phyloP scores from a whole-genome alignment of 2,797 vertebrate species.

The Danionella dracula region DNA sequence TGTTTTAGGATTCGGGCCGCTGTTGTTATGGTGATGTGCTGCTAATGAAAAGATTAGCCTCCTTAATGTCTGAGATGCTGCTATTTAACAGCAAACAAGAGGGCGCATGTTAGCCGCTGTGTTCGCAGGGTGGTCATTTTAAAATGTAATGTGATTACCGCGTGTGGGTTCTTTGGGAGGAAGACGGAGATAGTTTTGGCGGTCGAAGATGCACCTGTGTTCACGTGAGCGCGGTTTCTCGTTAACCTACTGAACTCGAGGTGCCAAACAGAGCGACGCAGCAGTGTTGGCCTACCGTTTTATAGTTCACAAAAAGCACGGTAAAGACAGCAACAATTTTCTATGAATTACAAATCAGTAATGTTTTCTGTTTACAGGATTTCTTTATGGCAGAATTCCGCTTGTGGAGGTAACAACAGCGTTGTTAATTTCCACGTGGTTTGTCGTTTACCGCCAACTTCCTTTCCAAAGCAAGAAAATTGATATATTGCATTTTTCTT shows the following conservation, averaged over 20 bases:
- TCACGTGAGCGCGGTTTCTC: slow-evolving; percentile 62
- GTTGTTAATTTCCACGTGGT: too few relatives aligned
- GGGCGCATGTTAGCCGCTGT: slow-evolving; percentile 2
- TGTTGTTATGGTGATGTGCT: slow-evolving; percentile 13
- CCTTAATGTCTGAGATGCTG: background rate
- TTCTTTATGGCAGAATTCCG: too few relatives aligned
- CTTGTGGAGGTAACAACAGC: too few relatives aligned
- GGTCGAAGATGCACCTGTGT: slow-evolving; percentile 67
- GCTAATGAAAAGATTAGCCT: background rate
- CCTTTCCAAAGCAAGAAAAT: too few relatives aligned
- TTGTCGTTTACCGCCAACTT: background rate
- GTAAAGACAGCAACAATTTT: background rate
- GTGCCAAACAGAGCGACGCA: slow-evolving; percentile 1
- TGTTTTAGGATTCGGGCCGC: slow-evolving; percentile 27
- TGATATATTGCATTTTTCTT: too few relatives aligned
- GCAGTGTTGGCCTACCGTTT: background rate
- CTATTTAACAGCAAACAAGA: background rate
- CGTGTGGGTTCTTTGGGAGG: slow-evolving; percentile 33
- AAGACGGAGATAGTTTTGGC: slow-evolving; percentile 30
- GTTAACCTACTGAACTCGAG: slow-evolving; percentile 46
- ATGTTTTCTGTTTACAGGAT: too few relatives aligned
- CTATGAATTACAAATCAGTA: too few relatives aligned
- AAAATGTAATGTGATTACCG: slow-evolving; percentile 23
- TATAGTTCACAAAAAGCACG: too few relatives aligned
- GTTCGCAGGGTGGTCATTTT: slow-evolving; percentile 15